Base-by-base conservation (phyloP, 2,113 vertebrate species). In the Hiodon alosoides region DNA sequence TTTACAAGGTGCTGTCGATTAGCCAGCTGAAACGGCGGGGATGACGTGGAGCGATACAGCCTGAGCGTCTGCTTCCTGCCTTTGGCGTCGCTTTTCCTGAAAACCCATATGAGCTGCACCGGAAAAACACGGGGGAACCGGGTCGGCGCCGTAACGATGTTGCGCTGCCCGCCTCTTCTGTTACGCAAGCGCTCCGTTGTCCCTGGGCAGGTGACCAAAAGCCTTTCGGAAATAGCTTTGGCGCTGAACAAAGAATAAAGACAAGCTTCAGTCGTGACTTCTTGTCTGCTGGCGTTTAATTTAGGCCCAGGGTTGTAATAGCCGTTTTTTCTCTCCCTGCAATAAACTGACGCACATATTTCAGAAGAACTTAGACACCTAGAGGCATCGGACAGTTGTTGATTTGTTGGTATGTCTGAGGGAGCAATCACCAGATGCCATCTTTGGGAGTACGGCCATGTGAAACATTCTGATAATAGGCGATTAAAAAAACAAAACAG, bases 271-370 rank as follows among this genome's bases (percentile, higher is more conserved):
- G 46, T 77, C 53, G 62, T 65, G 77, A 76, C 68, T 57, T 59
- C 61, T 66, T 73, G 64, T 31, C 31, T 31, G 31, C 31, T 31
- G 31, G 31, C 31, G 31, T 31, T 76, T 67, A 79, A 55, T 82
- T 55, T 2, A 67, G 67, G 71, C 71, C 77, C 65, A 73, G 76
- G 75, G 76, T 78, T 69, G 70, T 78, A 84, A 83, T 87, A 81
- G 81, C 79, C 81, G 76, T 79, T 57, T 78, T 80, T 80, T 85
- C 86, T 31, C 1, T 31, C 31, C 31, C 31, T 31, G 31, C 31
- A 85, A 85, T 79, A 77, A 67, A 79, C 73, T 13, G 46, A 16
- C 69, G 69, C 66, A 74, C 74, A 6, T 67, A 8, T 57, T 53
- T 75, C 53, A 48, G 69, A 61, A 58, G 66, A 80, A 67, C 46